A percentile compares a stretch with the other conserved stretches of the same genome.
phyloP scores from a whole-genome alignment of 2,113 vertebrate species.

The Mola mola region DNA sequence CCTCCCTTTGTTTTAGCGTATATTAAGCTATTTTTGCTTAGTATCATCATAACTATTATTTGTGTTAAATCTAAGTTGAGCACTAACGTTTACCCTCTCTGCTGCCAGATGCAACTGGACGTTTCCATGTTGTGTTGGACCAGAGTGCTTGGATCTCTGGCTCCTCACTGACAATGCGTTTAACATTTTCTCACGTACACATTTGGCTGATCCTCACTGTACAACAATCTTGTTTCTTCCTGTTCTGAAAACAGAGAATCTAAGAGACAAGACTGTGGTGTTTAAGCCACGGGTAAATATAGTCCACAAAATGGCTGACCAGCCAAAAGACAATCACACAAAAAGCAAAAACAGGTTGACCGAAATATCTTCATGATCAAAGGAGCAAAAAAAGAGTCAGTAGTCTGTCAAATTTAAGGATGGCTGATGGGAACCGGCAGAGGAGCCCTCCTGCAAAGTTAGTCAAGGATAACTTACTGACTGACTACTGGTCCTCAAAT shows the following conservation, averaged over 20 bases:
- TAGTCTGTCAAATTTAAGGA: too few species aligned
- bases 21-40: too few species aligned
- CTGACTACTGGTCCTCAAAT: too few species aligned
- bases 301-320: too few species aligned
- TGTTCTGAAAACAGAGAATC: slow-evolving; percentile 65
- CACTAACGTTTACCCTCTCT: slow-evolving; percentile 5
- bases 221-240: slow-evolving; percentile 53
- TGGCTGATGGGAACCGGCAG: too few species aligned
- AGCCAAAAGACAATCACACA: too few species aligned
- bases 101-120: slow-evolving; percentile 6
- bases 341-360: too few species aligned
- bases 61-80: neutral
- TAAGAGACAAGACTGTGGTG: slow-evolving; percentile 59
- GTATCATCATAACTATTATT: slow-evolving; percentile 6
- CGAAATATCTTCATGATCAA: too few species aligned
- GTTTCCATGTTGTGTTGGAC: neutral
- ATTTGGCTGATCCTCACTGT: slow-evolving; percentile 80
- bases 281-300: too few species aligned
- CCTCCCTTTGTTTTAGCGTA: slow-evolving; percentile 32
- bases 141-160: slow-evolving; percentile 24
- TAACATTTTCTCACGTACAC: slow-evolving; percentile 83
- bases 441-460: too few species aligned
- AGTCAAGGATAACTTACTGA: too few species aligned
- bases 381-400: too few species aligned
- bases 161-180: slow-evolving; percentile 57